Evolutionary conservation across 1,140 invertebrate species (phyloP).

Genomic region (Drosophila carrolli): DNA sequence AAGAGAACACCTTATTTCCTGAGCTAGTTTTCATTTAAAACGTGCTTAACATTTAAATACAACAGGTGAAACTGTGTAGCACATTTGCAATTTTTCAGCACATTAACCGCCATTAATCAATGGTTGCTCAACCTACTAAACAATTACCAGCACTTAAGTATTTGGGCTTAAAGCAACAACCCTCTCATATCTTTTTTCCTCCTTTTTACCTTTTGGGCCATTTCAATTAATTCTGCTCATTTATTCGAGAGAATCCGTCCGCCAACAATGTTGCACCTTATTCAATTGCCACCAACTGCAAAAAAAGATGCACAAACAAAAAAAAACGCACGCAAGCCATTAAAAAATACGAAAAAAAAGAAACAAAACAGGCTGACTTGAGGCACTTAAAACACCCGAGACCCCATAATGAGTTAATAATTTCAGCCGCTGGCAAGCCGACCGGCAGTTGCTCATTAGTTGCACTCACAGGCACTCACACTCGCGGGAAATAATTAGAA

Average conservation of each 20-base stretch:
- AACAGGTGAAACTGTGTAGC: conserved; percentile 15
- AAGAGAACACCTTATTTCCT: neutral
- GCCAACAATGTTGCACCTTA: conserved; percentile 54
- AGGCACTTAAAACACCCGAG: conserved; percentile 53
- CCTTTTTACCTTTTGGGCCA: conserved; percentile 27
- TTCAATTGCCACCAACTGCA: conserved; percentile 34
- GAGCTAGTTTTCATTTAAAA: neutral
- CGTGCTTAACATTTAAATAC: conserved; percentile 2
- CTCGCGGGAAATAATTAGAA: conserved; percentile 37
- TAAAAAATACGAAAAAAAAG: conserved; percentile 41
- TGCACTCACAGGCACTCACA: conserved; percentile 38
- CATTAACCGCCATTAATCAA: conserved; percentile 30
- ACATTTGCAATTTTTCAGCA: conserved; percentile 35
- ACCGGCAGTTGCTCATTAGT: conserved; percentile 70
- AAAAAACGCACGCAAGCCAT: conserved; percentile 52
- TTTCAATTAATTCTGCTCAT: conserved; percentile 33
- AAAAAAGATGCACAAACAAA: conserved; percentile 26
- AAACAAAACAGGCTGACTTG: conserved; percentile 53
- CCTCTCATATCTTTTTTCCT: conserved; percentile 1
- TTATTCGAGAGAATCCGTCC: conserved; percentile 21
- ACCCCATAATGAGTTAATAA: conserved; percentile 58
- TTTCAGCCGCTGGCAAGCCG: conserved; percentile 32
- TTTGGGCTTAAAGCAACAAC: conserved; percentile 3
- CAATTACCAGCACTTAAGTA: conserved; percentile 30
- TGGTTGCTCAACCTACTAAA: conserved; percentile 13